Evolutionary conservation across 2,797 vertebrate genomes (phyloP), one percentile per base, ranked within the genome.

Genomic region (Pagetopsis macropterus): DNA sequence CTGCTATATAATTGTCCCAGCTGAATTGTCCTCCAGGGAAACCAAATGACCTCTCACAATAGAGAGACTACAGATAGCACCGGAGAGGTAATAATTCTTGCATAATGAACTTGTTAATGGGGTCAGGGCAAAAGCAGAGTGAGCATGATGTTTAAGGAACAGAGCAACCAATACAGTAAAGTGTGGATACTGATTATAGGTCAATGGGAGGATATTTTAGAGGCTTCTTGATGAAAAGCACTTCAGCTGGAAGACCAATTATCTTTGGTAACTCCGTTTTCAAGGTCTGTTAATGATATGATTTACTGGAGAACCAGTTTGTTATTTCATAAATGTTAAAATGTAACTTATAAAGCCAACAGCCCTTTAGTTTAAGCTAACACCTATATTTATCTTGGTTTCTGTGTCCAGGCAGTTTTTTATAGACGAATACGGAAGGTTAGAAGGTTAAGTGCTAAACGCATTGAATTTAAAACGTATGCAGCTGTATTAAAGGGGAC

Each of bases 91-190:
- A 75, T 76, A 15, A 78, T 78, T 84, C 61, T 72, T 78, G 46
- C 45, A 77, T 85, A 81, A 90, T 81, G 68, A 85, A 72, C 78
- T 72, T 65, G 66, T 59, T 70, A 85, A 81, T 71, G 54, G 45
- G 13, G 58, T 13, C 48, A 72, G 62, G 69, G 76, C 41, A 75
- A 72, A 61, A 54, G 64, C 59, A 19, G 72, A 70, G 68, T 74
- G 21, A 65, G 60, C 44, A 33, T 40, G 56, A 72, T 68, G 68
- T 75, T 72, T 52, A 66, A 86, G 59, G 44, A 51, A 80, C 6
- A 3, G 43, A 70, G 51, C 17, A 19, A 67, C 21, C 31, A 17
- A 69, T 62, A 58, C 54, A 55, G 43, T 33, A 17, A 44, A 31
- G 66, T 23, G 31, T 63, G 19, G 33, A 15, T 11, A 23, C n/a